These are phyloP conservation scores for Saxidomus purpurata DNA, from an alignment of 1,140 invertebrate genomes.

Conservation along the genomic window DNA sequence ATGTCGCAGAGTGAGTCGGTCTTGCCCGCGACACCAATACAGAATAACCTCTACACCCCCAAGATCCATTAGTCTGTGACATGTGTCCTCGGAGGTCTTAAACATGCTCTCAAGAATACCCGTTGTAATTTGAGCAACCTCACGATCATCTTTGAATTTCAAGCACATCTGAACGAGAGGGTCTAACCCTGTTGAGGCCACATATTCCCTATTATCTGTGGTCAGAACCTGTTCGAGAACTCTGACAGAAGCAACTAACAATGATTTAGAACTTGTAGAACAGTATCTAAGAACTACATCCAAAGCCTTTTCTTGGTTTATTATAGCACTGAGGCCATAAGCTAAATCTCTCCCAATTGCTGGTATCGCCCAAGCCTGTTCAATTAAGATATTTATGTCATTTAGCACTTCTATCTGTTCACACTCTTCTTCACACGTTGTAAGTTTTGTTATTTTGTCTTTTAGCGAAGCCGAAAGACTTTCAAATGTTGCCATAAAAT, in stretches of 20 bases:
- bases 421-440: not conserved
- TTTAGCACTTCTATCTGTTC: conserved; percentile 54
- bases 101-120: conserved; percentile 99
- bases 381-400: conserved; percentile 82
- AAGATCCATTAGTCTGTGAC: conserved; percentile 88
- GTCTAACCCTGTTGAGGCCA: conserved; percentile 97
- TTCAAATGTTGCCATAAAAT: conserved; percentile 53
- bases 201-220: conserved; percentile 97
- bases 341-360: conserved; percentile 93
- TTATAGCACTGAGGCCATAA: conserved; percentile 92
- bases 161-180: conserved; percentile 94
- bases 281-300: conserved; percentile 90
- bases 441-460: conserved; percentile 34
- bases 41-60: conserved; percentile 92
- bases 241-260: conserved; percentile 81
- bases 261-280: conserved; percentile 76
- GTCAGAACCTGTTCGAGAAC: conserved; percentile 95
- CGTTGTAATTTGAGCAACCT: conserved; percentile 96
- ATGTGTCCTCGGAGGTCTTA: conserved; percentile 97
- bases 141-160: conserved; percentile 89
- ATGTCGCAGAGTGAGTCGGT: conserved; percentile 94
- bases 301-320: conserved; percentile 94
- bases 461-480: conserved; percentile 29
- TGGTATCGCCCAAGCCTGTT: conserved; percentile 96
- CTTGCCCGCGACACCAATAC: conserved; percentile 97